Conservation (phyloP, 2,888 invertebrate species). For the Tetheella fluctuosa region DNA sequence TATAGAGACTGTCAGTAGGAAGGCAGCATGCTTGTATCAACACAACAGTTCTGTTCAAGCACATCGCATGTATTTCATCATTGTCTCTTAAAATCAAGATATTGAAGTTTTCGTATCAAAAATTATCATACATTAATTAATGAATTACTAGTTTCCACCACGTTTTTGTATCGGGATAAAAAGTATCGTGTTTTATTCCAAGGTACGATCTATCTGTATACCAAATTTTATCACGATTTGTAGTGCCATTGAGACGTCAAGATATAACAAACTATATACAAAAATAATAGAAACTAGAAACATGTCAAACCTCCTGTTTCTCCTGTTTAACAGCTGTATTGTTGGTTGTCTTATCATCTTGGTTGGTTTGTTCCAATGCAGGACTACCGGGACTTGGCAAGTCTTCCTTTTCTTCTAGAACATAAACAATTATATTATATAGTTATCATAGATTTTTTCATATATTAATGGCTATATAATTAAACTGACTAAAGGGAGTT, state of each 20-base stretch:
- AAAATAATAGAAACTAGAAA: background rate
- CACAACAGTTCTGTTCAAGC: conserved; percentile 44
- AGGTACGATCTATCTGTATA: too few relatives aligned
- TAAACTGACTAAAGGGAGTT: too few relatives aligned
- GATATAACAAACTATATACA: background rate
- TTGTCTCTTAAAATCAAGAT: conserved; percentile 37
- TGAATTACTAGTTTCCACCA: too few relatives aligned
- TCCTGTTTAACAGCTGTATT: background rate
- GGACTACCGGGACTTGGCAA: conserved; percentile 4
- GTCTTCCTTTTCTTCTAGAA: conserved; percentile 2
- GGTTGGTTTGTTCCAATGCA: background rate
- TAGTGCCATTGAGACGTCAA: too few relatives aligned
- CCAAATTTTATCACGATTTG: too few relatives aligned
- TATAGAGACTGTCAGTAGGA: conserved; percentile 58
- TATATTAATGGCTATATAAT: too few relatives aligned
- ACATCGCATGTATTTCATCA: conserved; percentile 70
- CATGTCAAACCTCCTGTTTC: conserved; percentile 7
- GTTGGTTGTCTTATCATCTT: conserved; percentile 7
- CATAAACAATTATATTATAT: background rate
- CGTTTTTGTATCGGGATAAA: too few relatives aligned
- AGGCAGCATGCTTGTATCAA: conserved; percentile 64
- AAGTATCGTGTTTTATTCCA: background rate
- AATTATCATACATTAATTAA: too few relatives aligned
- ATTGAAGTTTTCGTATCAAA: too few relatives aligned
- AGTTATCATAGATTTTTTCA: too few relatives aligned